These are phyloP conservation scores for Nanorana parkeri DNA, from an alignment of 2,113 vertebrate genomes.

Conservation along the genomic window DNA sequence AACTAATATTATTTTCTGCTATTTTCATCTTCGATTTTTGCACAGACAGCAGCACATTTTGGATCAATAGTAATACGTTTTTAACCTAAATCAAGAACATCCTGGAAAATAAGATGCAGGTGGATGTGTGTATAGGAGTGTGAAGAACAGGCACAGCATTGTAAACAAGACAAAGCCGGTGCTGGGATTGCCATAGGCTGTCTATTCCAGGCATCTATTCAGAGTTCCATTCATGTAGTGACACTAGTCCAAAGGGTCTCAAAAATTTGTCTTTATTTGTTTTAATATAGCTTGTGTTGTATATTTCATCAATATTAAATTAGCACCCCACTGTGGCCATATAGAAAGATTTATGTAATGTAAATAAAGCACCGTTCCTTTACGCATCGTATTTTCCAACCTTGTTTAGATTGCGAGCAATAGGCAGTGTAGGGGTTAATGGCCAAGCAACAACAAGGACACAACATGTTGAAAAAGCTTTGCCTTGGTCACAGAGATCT, in stretches of 20 bases:
- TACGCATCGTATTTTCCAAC: too few relatives aligned
- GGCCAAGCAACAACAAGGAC: too few relatives aligned
- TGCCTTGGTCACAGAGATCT: too few relatives aligned
- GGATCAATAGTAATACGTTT: slow-evolving; percentile 56
- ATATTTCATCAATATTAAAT: too few relatives aligned
- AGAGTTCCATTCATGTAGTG: neutral
- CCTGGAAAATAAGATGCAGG: slow-evolving; percentile 50
- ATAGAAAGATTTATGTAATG: too few relatives aligned
- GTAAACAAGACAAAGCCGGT: neutral
- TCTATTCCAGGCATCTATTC: neutral
- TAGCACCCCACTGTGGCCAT: too few relatives aligned
- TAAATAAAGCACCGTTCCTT: too few relatives aligned
- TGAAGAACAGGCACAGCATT: neutral
- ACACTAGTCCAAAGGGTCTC: neutral
- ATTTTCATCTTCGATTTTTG: slow-evolving; percentile 56
- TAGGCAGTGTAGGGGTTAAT: too few relatives aligned
- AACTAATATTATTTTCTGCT: slow-evolving; percentile 56
- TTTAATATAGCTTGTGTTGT: too few relatives aligned
- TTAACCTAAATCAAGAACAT: slow-evolving; percentile 57
- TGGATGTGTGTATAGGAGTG: slow-evolving; percentile 32
- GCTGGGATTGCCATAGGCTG: neutral
- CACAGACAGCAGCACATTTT: slow-evolving; percentile 49
- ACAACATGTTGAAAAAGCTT: too few relatives aligned
- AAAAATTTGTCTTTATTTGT: neutral
- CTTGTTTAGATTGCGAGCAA: too few relatives aligned